Evolutionary conservation across 2,888 invertebrate genomes (phyloP).

Genomic region (Acleris laterana): DNA sequence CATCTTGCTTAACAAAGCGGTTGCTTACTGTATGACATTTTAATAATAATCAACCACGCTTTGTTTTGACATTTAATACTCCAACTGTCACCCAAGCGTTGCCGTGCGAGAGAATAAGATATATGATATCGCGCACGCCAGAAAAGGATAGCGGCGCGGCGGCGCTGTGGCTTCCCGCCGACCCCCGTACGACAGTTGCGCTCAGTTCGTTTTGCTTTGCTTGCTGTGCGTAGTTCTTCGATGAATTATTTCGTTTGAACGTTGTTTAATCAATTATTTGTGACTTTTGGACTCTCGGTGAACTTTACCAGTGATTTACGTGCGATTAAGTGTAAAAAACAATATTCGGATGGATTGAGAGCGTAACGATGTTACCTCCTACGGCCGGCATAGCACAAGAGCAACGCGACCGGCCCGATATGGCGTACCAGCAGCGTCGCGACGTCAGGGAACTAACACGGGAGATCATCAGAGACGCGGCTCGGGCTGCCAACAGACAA

Average conservation of each 20-base stretch:
- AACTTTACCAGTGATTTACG: conserved; percentile 48
- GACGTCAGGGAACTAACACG: conserved; percentile 77
- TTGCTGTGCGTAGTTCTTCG: conserved; percentile 66
- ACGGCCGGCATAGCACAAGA: conserved; percentile 79
- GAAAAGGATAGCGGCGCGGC: conserved; percentile 68
- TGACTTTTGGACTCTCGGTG: conserved; percentile 44
- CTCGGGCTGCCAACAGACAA: conserved; percentile 72
- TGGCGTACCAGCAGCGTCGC: conserved; percentile 78
- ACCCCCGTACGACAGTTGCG: conserved; percentile 76
- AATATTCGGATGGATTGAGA: conserved; percentile 75
- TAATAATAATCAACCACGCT: conserved; percentile 65
- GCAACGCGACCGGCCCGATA: conserved; percentile 78
- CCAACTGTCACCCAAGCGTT: conserved; percentile 70
- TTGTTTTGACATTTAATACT: conserved; percentile 77
- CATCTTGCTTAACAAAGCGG: conserved; percentile 50
- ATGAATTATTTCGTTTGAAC: conserved; percentile 60
- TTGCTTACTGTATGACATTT: conserved; percentile 68
- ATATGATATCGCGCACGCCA: conserved; percentile 45
- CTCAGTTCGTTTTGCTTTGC: conserved; percentile 59
- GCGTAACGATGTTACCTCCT: conserved; percentile 77
- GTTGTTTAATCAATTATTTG: conserved; percentile 43
- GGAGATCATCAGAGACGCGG: conserved; percentile 77
- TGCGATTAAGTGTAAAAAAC: conserved; percentile 57
- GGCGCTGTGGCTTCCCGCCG: conserved; percentile 80
- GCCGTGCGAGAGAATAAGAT: conserved; percentile 55